Evolutionary conservation across 2,888 invertebrate genomes (phyloP), one percentile per base, ranked within the genome.

Genomic region (Minunthozetes semirufus): DNA sequence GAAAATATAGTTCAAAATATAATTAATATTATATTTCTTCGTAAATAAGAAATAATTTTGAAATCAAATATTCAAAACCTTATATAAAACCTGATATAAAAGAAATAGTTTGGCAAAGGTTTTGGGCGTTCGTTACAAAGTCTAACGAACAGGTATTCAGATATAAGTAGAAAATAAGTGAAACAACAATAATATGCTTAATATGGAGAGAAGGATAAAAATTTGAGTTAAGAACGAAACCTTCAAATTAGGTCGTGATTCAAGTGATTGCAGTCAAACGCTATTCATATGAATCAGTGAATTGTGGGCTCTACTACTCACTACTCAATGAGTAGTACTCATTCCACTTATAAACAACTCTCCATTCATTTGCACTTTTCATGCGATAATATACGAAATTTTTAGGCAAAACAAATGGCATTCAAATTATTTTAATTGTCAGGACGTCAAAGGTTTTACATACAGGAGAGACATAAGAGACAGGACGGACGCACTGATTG

Each of bases 191-290:
- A 66, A 66, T 38, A 66, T 38, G 66, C 66, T 66, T 66, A 66
- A 66, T 66, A 66, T 66, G 66, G 38, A 38, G 38, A 38, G 38
- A 38, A 66, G 38, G 66, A 38, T 38, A 38, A 66, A 66, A 59
- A 38, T 33, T 66, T 59, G 25, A 19, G 33, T 66, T 38, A 66
- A 66, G 33, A 59, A 59, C 59, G 59, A 59, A 59, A 38, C 66
- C 66, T 66, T 66, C 66, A 66, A 66, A 66, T 66, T 66, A 66
- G 66, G 66, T 66, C 66, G 66, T 66, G 61, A 63, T 63, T 56
- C 9, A 9, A 56, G 56, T 56, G 27, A 59, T 29, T 59, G 59
- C 25, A 59, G 59, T 59, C n/a, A 59, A 48, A 17, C 15, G 48
- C 48, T 33, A 33, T 3, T 33, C 33, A 33, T 33, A 8, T 33